Conservation (phyloP, 1,140 invertebrate genomes). For the Brachionus calyciflorus region DNA sequence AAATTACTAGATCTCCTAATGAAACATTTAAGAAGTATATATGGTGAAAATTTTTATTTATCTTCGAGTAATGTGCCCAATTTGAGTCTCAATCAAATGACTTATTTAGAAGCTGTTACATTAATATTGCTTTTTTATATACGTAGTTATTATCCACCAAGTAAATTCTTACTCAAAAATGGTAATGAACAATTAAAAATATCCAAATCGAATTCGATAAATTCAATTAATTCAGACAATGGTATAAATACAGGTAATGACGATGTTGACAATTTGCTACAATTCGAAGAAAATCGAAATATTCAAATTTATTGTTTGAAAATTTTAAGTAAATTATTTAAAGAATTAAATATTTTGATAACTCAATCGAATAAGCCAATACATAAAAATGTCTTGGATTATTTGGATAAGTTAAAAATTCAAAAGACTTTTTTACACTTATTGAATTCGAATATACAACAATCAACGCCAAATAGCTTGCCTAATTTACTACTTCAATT, state of each 20-base stretch:
- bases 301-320: slow-evolving; percentile 34
- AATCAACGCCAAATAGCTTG: neutral
- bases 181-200: neutral
- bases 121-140: slow-evolving; percentile 8
- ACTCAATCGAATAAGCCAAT: neutral
- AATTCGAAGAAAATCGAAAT: slow-evolving; percentile 21
- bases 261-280: neutral
- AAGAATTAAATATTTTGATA: neutral
- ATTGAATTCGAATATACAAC: neutral
- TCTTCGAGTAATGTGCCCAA: neutral
- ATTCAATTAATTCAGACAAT: neutral
- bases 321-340: neutral
- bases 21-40: slow-evolving; percentile 8
- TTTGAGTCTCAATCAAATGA: neutral
- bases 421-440: slow-evolving; percentile 42
- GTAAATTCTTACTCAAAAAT: slow-evolving; percentile 23
- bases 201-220: neutral
- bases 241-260: neutral
- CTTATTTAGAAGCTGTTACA: slow-evolving; percentile 12
- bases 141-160: slow-evolving; percentile 35
- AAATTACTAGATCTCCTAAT: slow-evolving; percentile 7
- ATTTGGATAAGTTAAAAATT: slow-evolving; percentile 12
- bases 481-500: neutral
- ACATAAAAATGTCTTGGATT: neutral
- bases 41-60: slow-evolving; percentile 42